Percentiles rank a stretch among this genome's conserved stretches.
Conservation (phyloP, 2,888 invertebrate genomes). For the Drosophila suboccidentalis region DNA sequence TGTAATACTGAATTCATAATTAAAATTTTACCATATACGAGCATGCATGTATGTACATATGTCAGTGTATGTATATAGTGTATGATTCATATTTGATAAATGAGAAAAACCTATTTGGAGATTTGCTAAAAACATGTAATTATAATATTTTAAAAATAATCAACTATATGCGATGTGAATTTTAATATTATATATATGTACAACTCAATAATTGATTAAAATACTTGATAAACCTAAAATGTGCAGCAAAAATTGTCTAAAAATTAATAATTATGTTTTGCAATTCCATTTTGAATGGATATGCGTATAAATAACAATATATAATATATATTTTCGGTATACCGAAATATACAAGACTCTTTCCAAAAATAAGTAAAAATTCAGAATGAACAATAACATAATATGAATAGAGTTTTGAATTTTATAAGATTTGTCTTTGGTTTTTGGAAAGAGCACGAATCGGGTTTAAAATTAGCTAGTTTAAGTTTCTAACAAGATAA, state of each 20-base stretch:
- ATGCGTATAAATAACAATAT: slow-evolving; percentile 30
- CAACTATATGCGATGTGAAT: slow-evolving; percentile 21
- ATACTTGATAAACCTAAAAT: slow-evolving; percentile 2
- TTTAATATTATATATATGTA: background rate
- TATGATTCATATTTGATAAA: slow-evolving; percentile 29
- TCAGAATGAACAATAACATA: slow-evolving; percentile 1
- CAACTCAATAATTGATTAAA: slow-evolving; percentile 8
- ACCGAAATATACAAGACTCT: slow-evolving; percentile 52
- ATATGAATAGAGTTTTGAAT: background rate
- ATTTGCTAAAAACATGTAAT: slow-evolving; percentile 49
- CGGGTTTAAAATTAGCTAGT: slow-evolving; percentile 68
- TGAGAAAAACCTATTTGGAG: background rate
- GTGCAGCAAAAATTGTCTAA: slow-evolving; percentile 1
- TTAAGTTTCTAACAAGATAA: slow-evolving; percentile 47
- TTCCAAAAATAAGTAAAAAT: slow-evolving; percentile 33
- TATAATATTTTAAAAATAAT: slow-evolving; percentile 26
- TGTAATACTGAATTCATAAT: slow-evolving; percentile 20
- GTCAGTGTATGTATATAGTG: slow-evolving; percentile 5
- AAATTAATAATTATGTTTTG: slow-evolving; percentile 17
- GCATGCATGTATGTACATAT: slow-evolving; percentile 31
- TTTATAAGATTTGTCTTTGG: background rate
- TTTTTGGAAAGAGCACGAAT: slow-evolving; percentile 30
- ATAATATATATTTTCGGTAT: slow-evolving; percentile 40
- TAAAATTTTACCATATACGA: slow-evolving; percentile 20
- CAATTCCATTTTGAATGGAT: slow-evolving; percentile 58